These are phyloP conservation scores for Folsomia candida DNA, from an alignment of 2,888 invertebrate genomes.

Conservation along the genomic window DNA sequence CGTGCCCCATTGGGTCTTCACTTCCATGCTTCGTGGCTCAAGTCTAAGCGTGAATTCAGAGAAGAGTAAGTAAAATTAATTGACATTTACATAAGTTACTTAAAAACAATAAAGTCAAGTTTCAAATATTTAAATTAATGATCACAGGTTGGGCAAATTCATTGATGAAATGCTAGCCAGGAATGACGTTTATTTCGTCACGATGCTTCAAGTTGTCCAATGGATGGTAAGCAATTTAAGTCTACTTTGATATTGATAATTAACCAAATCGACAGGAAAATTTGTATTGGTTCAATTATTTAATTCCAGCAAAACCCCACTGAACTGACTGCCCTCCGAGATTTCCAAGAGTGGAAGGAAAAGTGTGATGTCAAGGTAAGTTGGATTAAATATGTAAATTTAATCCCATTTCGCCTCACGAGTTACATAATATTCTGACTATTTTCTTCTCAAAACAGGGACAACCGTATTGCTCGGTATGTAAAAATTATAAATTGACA, in stretches of 20 bases:
- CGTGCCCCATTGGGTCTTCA: slow-evolving; percentile 79
- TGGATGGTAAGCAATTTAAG: too few relatives aligned
- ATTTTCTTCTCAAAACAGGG: too few relatives aligned
- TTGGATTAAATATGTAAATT: too few relatives aligned
- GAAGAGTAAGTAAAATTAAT: too few relatives aligned
- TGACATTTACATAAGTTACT: too few relatives aligned
- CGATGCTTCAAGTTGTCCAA: slow-evolving; percentile 83
- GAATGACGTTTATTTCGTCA: slow-evolving; percentile 90
- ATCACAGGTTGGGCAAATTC: slow-evolving; percentile 85
- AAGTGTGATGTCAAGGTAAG: slow-evolving; percentile 93
- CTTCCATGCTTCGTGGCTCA: slow-evolving; percentile 93
- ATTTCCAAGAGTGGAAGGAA: slow-evolving; percentile 94
- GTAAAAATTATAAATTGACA: too few relatives aligned
- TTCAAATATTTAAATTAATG: too few relatives aligned
- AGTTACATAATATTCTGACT: too few relatives aligned
- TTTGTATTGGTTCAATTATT: slow-evolving; percentile 64
- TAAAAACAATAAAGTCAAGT: too few relatives aligned
- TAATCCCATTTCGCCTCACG: too few relatives aligned
- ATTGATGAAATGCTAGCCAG: slow-evolving; percentile 87
- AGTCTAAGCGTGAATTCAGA: slow-evolving; percentile 88
- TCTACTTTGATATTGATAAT: not conserved
- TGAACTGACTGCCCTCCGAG: slow-evolving; percentile 77
- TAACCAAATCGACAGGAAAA: not conserved
- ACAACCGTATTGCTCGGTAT: slow-evolving; percentile 86
- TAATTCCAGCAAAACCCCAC: slow-evolving; percentile 96